Percentiles rank a stretch among this genome's conserved stretches.
phyloP scores from a whole-genome alignment of 2,888 invertebrate species.

The Leptogaster cylindrica region DNA sequence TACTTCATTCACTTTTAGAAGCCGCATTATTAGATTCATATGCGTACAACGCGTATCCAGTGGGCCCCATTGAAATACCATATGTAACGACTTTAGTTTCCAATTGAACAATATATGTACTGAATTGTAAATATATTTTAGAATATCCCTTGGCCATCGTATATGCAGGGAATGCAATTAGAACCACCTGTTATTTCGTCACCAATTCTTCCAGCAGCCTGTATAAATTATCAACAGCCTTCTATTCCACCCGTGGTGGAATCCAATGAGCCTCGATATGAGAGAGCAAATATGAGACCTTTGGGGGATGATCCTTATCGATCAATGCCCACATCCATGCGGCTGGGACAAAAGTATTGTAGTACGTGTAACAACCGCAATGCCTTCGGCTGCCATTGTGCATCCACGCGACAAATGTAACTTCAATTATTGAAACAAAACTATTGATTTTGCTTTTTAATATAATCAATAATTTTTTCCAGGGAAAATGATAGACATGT shows the following conservation, averaged over 20 bases:
- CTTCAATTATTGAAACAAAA: too few relatives aligned
- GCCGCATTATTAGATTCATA: conserved; percentile 41
- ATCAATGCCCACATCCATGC: not conserved
- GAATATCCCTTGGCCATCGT: conserved; percentile 37
- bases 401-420: not conserved
- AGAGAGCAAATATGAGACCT: not conserved
- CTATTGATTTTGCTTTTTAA: not conserved
- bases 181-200: conserved; percentile 17
- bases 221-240: conserved; percentile 13
- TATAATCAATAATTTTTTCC: not conserved
- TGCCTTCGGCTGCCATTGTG: not conserved
- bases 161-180: conserved; percentile 35
- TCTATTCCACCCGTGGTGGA: not conserved
- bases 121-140: not conserved
- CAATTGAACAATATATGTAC: not conserved
- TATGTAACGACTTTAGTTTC: conserved; percentile 38
- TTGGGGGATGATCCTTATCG: not conserved
- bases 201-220: conserved; percentile 1
- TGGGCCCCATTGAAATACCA: conserved; percentile 45
- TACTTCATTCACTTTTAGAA: conserved; percentile 6
- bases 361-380: conserved; percentile 6
- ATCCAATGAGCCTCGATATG: not conserved
- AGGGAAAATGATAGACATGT: conserved; percentile 4
- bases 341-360: not conserved
- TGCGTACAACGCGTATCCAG: conserved; percentile 35